Conservation (phyloP, 2,797 vertebrate genomes). For the Huso huso region DNA sequence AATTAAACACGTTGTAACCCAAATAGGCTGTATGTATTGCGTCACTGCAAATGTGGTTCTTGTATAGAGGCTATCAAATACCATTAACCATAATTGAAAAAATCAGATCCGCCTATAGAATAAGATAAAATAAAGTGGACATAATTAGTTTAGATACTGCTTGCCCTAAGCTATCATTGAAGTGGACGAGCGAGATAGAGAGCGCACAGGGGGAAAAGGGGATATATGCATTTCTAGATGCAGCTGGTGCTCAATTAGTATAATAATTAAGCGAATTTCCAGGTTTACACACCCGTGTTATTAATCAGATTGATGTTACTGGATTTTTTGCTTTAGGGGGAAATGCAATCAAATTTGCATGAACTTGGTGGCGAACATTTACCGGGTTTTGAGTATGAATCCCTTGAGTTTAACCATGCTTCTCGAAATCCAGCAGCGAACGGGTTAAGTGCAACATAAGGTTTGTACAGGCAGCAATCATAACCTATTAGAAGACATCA, state of each 20-base stretch:
- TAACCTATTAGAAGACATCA: slow-evolving; percentile 60
- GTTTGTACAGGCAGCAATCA: slow-evolving; percentile 42
- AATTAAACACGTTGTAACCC: slow-evolving; percentile 13
- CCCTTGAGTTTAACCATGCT: not conserved
- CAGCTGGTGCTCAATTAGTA: slow-evolving; percentile 12
- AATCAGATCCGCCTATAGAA: not conserved
- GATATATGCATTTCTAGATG: not conserved
- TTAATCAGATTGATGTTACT: not conserved
- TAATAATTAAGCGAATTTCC: slow-evolving; percentile 4
- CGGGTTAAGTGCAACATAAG: slow-evolving; percentile 47
- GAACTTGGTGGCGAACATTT: not conserved
- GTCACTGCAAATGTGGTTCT: slow-evolving; percentile 8
- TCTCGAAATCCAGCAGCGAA: slow-evolving; percentile 57
- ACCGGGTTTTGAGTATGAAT: not conserved
- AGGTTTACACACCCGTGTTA: not conserved
- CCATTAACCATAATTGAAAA: not conserved
- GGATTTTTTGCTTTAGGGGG: not conserved
- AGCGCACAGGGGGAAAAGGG: not conserved
- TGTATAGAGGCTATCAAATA: not conserved
- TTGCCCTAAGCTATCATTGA: not conserved
- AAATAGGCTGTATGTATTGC: not conserved
- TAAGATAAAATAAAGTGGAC: slow-evolving; percentile 7
- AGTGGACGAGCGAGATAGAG: not conserved
- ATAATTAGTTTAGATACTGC: not conserved
- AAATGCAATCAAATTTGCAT: not conserved